Conservation (phyloP, 1,140 invertebrate genomes). For the Drosophila orosa region DNA sequence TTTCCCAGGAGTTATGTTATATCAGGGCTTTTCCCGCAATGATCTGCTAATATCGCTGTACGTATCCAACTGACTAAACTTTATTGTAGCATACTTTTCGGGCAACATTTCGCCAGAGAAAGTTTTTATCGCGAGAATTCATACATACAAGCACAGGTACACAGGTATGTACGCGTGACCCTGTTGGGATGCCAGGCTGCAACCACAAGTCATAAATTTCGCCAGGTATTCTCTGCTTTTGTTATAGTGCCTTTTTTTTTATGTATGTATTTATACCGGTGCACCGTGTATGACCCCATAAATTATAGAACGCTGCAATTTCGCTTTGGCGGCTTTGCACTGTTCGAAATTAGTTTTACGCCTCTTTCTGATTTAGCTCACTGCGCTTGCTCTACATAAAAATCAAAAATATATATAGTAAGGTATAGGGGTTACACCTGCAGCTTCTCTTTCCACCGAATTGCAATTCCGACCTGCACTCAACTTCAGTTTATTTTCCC, state of each 20-base stretch:
- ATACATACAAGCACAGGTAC: neutral
- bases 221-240: slow-evolving; percentile 46
- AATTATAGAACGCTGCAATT: slow-evolving; percentile 64
- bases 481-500: slow-evolving; percentile 75
- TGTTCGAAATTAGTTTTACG: slow-evolving; percentile 63
- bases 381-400: slow-evolving; percentile 33
- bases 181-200: slow-evolving; percentile 28
- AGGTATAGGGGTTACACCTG: neutral
- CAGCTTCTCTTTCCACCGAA: neutral
- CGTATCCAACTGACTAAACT: slow-evolving; percentile 31
- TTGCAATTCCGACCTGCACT: slow-evolving; percentile 8
- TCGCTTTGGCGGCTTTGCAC: slow-evolving; percentile 57
- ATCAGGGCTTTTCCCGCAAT: slow-evolving; percentile 8
- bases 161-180: slow-evolving; percentile 19
- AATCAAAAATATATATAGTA: slow-evolving; percentile 22
- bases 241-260: slow-evolving; percentile 47
- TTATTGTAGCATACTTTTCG: slow-evolving; percentile 66
- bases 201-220: slow-evolving; percentile 54
- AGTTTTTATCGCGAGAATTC: slow-evolving; percentile 46
- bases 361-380: slow-evolving; percentile 62
- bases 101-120: slow-evolving; percentile 31
- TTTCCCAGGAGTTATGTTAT: neutral
- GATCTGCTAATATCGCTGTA: slow-evolving; percentile 23
- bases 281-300: slow-evolving; percentile 37
- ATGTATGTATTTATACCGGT: slow-evolving; percentile 27